phyloP scores from a whole-genome alignment of 2,888 invertebrate genomes.

The Salpingus planirostris region DNA sequence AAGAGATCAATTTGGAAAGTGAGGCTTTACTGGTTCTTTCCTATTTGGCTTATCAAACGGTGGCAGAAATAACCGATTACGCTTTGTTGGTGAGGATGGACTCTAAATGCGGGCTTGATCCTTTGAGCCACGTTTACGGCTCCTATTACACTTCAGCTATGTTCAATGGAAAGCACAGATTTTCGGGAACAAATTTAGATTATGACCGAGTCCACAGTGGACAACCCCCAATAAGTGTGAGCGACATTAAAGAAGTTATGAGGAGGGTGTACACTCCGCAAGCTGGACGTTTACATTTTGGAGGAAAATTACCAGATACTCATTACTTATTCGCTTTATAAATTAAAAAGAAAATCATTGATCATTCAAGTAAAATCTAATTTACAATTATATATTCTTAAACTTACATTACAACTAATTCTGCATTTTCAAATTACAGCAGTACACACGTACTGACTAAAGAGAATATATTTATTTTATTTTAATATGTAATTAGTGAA shows the following conservation, averaged over 20 bases:
- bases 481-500: no score
- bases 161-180: slow-evolving; percentile 47
- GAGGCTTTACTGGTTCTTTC: slow-evolving; percentile 69
- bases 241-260: slow-evolving; percentile 76
- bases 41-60: slow-evolving; percentile 83
- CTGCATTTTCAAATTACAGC: no score
- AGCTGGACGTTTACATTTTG: slow-evolving; percentile 44
- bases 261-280: slow-evolving; percentile 60
- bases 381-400: no score
- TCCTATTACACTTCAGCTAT: slow-evolving; percentile 55
- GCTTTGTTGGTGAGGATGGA: slow-evolving; percentile 75
- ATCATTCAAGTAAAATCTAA: no score
- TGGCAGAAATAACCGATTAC: slow-evolving; percentile 80
- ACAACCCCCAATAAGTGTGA: slow-evolving; percentile 63
- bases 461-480: no score
- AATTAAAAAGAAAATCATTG: slow-evolving; percentile 3
- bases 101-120: slow-evolving; percentile 58
- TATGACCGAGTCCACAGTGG: slow-evolving; percentile 52
- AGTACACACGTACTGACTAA: no score
- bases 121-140: slow-evolving; percentile 59
- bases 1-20: slow-evolving; percentile 52
- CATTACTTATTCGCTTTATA: slow-evolving; percentile 36
- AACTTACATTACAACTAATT: no score
- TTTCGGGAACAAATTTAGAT: slow-evolving; percentile 35
- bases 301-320: slow-evolving; percentile 40